phyloP scores from a whole-genome alignment of 1,140 invertebrate species.

The Penaeus chinensis region DNA sequence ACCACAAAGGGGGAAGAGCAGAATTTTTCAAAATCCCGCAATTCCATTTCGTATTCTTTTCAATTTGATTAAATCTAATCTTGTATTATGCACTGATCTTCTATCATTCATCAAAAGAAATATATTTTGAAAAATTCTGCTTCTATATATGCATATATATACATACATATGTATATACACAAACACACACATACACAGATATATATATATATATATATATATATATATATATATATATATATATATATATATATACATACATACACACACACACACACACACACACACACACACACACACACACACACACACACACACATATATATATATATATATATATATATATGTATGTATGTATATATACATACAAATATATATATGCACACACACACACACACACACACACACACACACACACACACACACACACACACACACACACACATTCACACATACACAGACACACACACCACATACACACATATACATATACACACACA shows the following conservation, averaged over 20 bases:
- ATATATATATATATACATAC: background rate
- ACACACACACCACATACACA: background rate
- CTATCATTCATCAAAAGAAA: too few species aligned
- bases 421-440: background rate
- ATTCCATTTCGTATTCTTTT: too few species aligned
- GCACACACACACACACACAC: constrained; percentile 3
- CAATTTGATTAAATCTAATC: too few species aligned
- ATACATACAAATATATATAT: background rate
- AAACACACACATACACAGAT: too few species aligned
- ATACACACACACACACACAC: background rate
- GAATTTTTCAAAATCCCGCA: too few species aligned
- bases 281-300: background rate
- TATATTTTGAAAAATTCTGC: too few species aligned
- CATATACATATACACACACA: background rate
- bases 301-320: background rate
- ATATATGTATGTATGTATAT: background rate
- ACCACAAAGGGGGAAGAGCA: too few species aligned
- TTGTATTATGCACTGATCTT: too few species aligned
- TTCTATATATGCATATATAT: too few species aligned
- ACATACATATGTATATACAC: too few species aligned
- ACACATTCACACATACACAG: background rate
- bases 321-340: constrained; percentile 17
- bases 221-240: background rate
- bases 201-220: too few species aligned
- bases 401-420: constrained; percentile 11